Evolutionary conservation across 64 coral and sea anemone genomes (phyloP), one percentile per base, ranked within the genome.

Genomic region (Cladopsammia gracilis): DNA sequence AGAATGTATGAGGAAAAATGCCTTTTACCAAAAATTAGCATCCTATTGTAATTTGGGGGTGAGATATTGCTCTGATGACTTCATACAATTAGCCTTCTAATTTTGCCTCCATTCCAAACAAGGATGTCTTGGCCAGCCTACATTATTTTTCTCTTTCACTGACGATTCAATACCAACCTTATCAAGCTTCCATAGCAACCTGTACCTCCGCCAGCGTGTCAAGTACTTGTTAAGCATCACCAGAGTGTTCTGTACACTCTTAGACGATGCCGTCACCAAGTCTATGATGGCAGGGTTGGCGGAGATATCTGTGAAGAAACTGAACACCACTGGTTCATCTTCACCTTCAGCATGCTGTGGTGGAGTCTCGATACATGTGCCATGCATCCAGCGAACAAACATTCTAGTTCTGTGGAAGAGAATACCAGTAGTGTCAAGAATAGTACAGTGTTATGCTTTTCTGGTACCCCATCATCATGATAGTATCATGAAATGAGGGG

Each of bases 311-410:
- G 98, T 94, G 25, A 99, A 99, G 89, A 99, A 99, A 67, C 94
- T 99, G 61, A 99, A 99, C 53, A 96, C 77, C 0, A 99, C 98
- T 0, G 98, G 98, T 57, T 99, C 98, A 53, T 99, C 98, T 59
- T 99, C 98, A 10, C 98, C 98, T 46, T 99, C 98, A n/a, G 94
- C 98, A 20, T 99, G 98, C 43, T 99, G 98, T 19, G 98, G 98
- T 22, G 98, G 98, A 18, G 98, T 96, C 54, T 99, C 98, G n/a
- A 99, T 87, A 25, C 98, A 99, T 2, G 98, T 99, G 25, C 98
- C 98, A 45, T 89, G 52, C 94, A 99, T 99, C 98, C 98, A 99
- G 0, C 98, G 94, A 24, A 99, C 98, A 92, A 99, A 99, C 64
- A 93, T 86, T 67, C 96, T 96, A 65, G 98, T 99, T 42, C 98